Conservation (phyloP, 2,113 vertebrate genomes). For the Synodontis membranacea region DNA sequence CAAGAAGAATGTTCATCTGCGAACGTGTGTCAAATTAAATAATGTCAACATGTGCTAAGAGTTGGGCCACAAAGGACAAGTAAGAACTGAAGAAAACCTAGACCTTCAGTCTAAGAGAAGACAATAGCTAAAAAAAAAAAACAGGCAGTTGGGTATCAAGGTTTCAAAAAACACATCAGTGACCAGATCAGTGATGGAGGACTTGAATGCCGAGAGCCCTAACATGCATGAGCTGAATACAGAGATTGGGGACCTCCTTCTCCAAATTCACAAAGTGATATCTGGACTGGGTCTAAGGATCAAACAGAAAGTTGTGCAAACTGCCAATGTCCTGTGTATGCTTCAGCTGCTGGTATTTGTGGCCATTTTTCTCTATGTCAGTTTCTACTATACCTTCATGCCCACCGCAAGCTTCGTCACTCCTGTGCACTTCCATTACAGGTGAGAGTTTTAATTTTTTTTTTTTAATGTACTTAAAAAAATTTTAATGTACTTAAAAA, state of each 20-base stretch:
- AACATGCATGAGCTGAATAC: constrained; percentile 33
- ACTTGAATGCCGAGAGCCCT: neutral
- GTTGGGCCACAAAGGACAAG: neutral
- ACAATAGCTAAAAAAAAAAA: neutral
- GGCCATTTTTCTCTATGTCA: constrained; percentile 83
- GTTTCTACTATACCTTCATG: constrained; percentile 90
- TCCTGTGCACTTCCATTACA: constrained; percentile 82
- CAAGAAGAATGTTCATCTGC: neutral
- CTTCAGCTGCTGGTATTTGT: constrained; percentile 80
- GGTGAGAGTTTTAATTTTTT: constrained; percentile 69
- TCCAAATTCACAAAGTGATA: constrained; percentile 67
- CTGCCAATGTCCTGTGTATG: constrained; percentile 69
- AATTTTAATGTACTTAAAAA: no score
- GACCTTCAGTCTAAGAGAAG: neutral
- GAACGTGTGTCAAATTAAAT: neutral
- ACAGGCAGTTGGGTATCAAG: neutral
- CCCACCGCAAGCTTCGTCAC: constrained; percentile 76
- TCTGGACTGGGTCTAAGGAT: constrained; percentile 51
- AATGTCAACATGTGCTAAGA: neutral
- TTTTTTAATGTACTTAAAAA: no score
- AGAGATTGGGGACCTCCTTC: constrained; percentile 46
- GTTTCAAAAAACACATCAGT: no score
- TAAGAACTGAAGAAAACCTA: neutral
- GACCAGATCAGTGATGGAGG: constrained; percentile 7
- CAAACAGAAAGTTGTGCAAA: constrained; percentile 73